These are phyloP conservation scores for Helicoverpa zea DNA, from an alignment of 1,140 invertebrate genomes.

Conservation along the genomic window DNA sequence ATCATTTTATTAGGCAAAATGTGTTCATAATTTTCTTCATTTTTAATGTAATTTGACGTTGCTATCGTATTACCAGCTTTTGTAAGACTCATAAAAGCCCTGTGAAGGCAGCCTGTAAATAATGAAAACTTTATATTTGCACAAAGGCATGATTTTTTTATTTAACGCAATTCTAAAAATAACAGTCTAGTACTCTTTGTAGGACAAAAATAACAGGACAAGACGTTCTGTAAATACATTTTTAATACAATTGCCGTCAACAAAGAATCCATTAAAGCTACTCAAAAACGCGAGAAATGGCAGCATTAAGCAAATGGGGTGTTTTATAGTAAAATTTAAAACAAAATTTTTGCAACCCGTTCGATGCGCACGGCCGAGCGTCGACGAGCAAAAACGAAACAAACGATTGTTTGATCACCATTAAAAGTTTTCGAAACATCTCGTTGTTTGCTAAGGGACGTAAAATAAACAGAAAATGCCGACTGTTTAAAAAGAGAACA, in stretches of 20 bases:
- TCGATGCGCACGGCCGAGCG: slow-evolving; percentile 3
- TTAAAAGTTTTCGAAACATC: slow-evolving; percentile 80
- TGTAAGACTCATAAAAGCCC: neutral
- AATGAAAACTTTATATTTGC: neutral
- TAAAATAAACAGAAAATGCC: slow-evolving; percentile 65
- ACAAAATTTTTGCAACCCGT: slow-evolving; percentile 51
- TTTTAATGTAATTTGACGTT: slow-evolving; percentile 15
- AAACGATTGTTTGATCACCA: slow-evolving; percentile 78
- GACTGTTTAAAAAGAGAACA: slow-evolving; percentile 55
- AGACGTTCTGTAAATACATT: neutral
- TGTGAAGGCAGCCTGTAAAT: neutral
- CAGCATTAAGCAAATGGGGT: slow-evolving; percentile 60
- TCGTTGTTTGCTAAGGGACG: slow-evolving; percentile 66
- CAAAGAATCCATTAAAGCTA: slow-evolving; percentile 43
- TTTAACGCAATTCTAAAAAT: neutral
- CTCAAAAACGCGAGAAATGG: slow-evolving; percentile 52
- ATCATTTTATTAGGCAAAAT: slow-evolving; percentile 26
- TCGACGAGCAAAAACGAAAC: slow-evolving; percentile 56
- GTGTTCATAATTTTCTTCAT: neutral
- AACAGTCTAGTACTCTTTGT: neutral
- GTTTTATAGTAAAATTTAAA: slow-evolving; percentile 51
- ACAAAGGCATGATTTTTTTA: neutral
- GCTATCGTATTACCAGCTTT: neutral
- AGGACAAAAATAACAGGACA: neutral
- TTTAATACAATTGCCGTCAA: slow-evolving; percentile 1